Conservation (phyloP, 2,888 invertebrate species). For the Drosophila neonasuta region DNA sequence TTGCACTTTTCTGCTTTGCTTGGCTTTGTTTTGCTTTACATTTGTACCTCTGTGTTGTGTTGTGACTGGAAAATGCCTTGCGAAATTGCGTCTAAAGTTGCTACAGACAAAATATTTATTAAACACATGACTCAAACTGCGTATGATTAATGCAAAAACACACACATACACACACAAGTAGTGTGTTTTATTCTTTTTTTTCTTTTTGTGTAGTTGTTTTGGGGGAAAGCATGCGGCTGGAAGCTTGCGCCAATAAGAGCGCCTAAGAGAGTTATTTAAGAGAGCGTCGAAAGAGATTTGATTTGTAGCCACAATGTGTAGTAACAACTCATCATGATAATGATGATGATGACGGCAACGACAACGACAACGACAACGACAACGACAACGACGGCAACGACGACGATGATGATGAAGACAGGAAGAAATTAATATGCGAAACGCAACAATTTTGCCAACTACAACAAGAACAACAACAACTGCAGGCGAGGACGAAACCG, state of each 20-base stretch:
- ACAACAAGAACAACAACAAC: constrained; percentile 45
- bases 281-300: constrained; percentile 44
- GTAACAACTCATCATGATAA: constrained; percentile 40
- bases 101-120: constrained; percentile 61
- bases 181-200: not conserved
- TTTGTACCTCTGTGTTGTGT: constrained; percentile 54
- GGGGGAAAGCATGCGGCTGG: constrained; percentile 48
- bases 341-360: constrained; percentile 5
- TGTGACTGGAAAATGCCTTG: constrained; percentile 66
- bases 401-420: constrained; percentile 50
- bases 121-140: constrained; percentile 58
- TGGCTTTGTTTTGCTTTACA: constrained; percentile 49
- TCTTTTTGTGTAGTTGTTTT: constrained; percentile 22
- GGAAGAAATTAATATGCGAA: constrained; percentile 76
- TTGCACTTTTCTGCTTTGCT: constrained; percentile 24
- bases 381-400: constrained; percentile 25
- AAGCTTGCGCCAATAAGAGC: constrained; percentile 70
- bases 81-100: constrained; percentile 30
- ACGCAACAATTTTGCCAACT: constrained; percentile 78
- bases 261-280: constrained; percentile 54
- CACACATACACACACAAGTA: constrained; percentile 3
- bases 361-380: constrained; percentile 17
- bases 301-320: constrained; percentile 30
- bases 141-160: constrained; percentile 40
- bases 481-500: constrained; percentile 11